These are phyloP conservation scores for Microctonus brassicae DNA, from an alignment of 2,888 invertebrate genomes.

Conservation along the genomic window DNA sequence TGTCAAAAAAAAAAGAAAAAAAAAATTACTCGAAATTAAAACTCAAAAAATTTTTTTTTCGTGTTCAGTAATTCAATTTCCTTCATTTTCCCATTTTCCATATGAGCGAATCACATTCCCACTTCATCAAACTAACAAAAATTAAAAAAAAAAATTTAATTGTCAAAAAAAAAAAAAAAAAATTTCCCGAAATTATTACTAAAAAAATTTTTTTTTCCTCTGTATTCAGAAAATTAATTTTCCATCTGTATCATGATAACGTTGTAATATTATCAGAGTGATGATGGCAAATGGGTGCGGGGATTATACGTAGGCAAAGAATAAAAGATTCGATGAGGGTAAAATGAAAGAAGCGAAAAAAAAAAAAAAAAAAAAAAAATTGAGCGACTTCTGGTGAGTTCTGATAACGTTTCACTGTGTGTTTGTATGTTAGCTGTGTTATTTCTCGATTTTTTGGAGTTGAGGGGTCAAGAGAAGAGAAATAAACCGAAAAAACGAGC, in stretches of 20 bases:
- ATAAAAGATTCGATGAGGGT: neutral
- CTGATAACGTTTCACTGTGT: conserved; percentile 69
- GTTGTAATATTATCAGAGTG: conserved; percentile 27
- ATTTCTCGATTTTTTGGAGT: conserved; percentile 54
- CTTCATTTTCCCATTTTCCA: too few species aligned
- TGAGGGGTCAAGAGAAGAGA: neutral
- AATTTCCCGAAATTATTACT: too few species aligned
- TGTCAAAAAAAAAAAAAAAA: too few species aligned
- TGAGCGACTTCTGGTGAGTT: conserved; percentile 54
- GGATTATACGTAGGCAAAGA: neutral
- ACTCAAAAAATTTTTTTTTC: too few species aligned
- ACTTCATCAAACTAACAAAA: too few species aligned
- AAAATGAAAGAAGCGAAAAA: neutral
- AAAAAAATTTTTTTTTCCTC: neutral
- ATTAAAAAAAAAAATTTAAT: too few species aligned
- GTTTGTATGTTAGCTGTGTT: conserved; percentile 60
- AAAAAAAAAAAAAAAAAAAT: neutral
- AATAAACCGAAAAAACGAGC: neutral
- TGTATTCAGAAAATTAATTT: conserved; percentile 15
- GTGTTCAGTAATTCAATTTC: too few species aligned
- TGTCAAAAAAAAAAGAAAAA: too few species aligned
- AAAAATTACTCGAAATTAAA: too few species aligned
- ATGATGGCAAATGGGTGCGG: conserved; percentile 8
- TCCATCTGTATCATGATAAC: conserved; percentile 28
- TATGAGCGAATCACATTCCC: too few species aligned